These are phyloP conservation scores for Verasper variegatus DNA, from an alignment of 2,113 vertebrate species.

Conservation along the genomic window DNA sequence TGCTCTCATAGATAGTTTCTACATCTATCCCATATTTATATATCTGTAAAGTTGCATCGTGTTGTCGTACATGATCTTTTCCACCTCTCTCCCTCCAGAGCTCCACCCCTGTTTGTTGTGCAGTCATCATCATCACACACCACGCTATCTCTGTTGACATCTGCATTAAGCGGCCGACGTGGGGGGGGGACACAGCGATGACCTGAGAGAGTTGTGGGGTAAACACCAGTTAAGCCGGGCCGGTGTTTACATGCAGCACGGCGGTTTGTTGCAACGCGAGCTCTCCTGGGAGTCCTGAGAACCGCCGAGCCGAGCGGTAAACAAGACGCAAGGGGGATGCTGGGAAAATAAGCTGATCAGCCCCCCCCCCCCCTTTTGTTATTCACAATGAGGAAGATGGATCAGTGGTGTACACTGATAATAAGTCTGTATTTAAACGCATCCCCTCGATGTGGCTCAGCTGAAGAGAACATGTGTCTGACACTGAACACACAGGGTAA, in stretches of 20 bases:
- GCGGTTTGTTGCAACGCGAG: conserved; percentile 43
- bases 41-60: too few relatives aligned
- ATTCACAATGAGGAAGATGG: neutral
- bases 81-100: neutral
- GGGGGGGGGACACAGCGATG: conserved; percentile 19
- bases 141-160: conserved; percentile 34
- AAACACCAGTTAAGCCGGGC: conserved; percentile 65
- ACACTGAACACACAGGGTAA: too few relatives aligned
- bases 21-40: too few relatives aligned
- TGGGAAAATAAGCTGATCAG: conserved; percentile 49
- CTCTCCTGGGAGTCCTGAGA: conserved; percentile 62
- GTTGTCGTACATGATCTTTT: too few relatives aligned
- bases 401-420: neutral
- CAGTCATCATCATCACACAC: neutral
- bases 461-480: too few relatives aligned
- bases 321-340: conserved; percentile 40
- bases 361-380: neutral
- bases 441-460: too few relatives aligned
- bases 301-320: conserved; percentile 36
- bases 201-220: conserved; percentile 64
- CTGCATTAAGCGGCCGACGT: neutral
- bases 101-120: neutral
- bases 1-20: too few relatives aligned
- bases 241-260: conserved; percentile 62
- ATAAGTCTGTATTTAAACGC: neutral